Base-by-base conservation (phyloP, 2,113 vertebrate genomes). In the Pachypanchax playfairii region DNA sequence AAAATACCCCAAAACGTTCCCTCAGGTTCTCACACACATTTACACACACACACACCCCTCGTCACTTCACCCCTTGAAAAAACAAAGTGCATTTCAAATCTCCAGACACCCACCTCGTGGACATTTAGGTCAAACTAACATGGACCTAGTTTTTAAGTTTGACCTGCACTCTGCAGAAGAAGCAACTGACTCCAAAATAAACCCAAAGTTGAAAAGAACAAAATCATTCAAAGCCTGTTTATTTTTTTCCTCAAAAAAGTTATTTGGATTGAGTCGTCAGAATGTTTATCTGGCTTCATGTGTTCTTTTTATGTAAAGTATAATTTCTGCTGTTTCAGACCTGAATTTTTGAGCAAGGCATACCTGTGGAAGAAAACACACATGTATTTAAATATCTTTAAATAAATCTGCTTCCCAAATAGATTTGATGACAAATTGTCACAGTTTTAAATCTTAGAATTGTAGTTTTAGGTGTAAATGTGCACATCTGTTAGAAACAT, bases 341-440 rank as follows among this genome's bases (percentile, higher is more conserved):
- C 79, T 72, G 39, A 73, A 72, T 64, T 73, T 76, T 59, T 39
- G 80, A 83, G 76, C 82, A 90, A 91, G 90, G 89, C 89, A 90
- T 86, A 66, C 83, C 67, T 79, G 79, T 41, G 51, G 70, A 71
- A 66, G 48, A 81, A 75, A 69, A 77, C 72, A 66, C 83, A 83
- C 70, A 54, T 73, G 67, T 49, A 65, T 63, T 52, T 51, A 17
- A 68, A 76, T 47, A 57, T 26, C 52, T 60, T 72, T 49, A 49
- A 74, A 75, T 54, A 35, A 75, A 85, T 82, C 79, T 78, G 65
- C 71, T 55, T 76, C 7, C 69, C 47, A 28, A 71, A 64, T 70
- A 20, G 26, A 68, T 52, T 55, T 51, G 26, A 47, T 21, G 22
- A 70, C 69, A 10, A 76, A 85, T 73, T 72, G 77, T 78, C 77